phyloP scores from a whole-genome alignment of 2,888 invertebrate species.

The Ennomos erosarius region DNA sequence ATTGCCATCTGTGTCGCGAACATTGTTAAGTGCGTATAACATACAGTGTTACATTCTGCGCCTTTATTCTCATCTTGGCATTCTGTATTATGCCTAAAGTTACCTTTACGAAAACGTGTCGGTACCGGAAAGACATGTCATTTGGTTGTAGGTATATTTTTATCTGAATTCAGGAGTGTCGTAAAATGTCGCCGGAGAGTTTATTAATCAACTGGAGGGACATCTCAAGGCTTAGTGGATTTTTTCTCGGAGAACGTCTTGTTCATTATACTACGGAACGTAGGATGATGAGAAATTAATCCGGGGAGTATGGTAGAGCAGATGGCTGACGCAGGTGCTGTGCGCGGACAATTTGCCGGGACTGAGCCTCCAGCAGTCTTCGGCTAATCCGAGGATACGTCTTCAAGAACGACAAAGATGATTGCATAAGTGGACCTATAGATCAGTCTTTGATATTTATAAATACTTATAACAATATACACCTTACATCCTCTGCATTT shows the following conservation, averaged over 20 bases:
- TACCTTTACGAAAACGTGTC: constrained; percentile 5
- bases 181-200: constrained; percentile 62
- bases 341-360: constrained; percentile 67
- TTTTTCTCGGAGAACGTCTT: constrained; percentile 68
- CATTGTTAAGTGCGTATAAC: constrained; percentile 58
- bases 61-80: constrained; percentile 22
- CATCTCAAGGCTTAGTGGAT: constrained; percentile 68
- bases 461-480: constrained; percentile 23
- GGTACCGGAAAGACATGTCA: constrained; percentile 1
- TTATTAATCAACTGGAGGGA: constrained; percentile 77
- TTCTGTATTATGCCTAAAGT: constrained; percentile 6
- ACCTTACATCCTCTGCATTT: neutral
- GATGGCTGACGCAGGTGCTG: constrained; percentile 72
- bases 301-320: constrained; percentile 60
- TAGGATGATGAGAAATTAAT: constrained; percentile 83
- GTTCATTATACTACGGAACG: constrained; percentile 76
- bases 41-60: constrained; percentile 46
- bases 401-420: constrained; percentile 40
- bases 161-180: constrained; percentile 52
- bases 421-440: constrained; percentile 38
- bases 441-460: too few species aligned
- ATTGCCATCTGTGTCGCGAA: constrained; percentile 68
- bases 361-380: constrained; percentile 30
- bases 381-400: constrained; percentile 55
- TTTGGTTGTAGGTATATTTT: constrained; percentile 30